These are phyloP conservation scores for Cairina moschata DNA, from an alignment of 2,113 vertebrate species.

Conservation along the genomic window DNA sequence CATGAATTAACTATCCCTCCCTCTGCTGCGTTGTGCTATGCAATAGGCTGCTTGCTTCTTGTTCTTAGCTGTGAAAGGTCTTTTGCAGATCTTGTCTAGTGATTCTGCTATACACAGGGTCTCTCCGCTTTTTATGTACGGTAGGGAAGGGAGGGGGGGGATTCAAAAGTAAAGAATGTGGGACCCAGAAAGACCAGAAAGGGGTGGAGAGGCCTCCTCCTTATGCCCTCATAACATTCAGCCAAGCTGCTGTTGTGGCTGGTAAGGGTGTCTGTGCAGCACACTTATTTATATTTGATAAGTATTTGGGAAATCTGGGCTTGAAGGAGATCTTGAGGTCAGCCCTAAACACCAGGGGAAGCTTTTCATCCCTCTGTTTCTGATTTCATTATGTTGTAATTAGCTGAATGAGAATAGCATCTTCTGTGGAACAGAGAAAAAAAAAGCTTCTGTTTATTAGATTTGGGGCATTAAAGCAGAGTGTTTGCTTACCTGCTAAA, in stretches of 20 bases:
- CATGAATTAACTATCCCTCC: neutral
- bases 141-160: neutral
- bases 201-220: neutral
- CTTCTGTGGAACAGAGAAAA: neutral
- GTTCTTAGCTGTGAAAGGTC: neutral
- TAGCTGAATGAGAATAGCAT: neutral
- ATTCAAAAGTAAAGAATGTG: neutral
- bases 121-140: neutral
- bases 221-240: neutral
- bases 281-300: neutral
- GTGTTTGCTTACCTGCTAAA: neutral
- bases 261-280: accelerated
- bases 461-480: neutral
- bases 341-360: neutral
- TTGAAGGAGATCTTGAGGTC: neutral
- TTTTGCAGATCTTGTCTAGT: neutral
- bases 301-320: neutral
- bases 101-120: too few relatives aligned
- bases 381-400: neutral
- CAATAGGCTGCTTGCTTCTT: neutral
- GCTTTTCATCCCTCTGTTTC: neutral
- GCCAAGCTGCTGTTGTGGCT: neutral
- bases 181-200: neutral
- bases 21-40: neutral
- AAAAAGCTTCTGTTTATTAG: neutral